phyloP scores from a whole-genome alignment of 2,888 invertebrate genomes.

The Oxytorus armatus region DNA sequence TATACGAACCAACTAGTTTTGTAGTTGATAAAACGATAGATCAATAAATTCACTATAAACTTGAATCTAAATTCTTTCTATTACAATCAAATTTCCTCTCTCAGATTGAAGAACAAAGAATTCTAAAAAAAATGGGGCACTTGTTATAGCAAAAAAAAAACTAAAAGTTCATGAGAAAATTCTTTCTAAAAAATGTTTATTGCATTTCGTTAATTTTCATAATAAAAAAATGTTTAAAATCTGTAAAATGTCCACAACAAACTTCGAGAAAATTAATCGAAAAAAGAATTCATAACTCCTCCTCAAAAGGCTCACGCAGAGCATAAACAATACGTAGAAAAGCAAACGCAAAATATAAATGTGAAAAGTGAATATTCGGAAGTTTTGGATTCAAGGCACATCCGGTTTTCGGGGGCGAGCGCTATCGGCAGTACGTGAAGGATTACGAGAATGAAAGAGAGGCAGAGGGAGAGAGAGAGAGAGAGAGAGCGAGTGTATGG shows the following conservation, averaged over 20 bases:
- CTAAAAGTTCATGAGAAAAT: no score
- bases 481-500: conserved; percentile 46
- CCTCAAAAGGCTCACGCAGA: no score
- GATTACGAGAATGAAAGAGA: conserved; percentile 13
- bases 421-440: conserved; percentile 40
- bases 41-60: not conserved
- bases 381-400: conserved; percentile 21
- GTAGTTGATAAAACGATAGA: conserved; percentile 15
- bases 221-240: no score
- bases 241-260: no score
- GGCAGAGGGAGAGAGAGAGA: conserved; percentile 9
- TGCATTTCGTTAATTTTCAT: not conserved
- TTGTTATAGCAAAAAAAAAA: no score
- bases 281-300: no score
- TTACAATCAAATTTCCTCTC: no score
- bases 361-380: conserved; percentile 13
- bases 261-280: no score
- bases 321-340: not conserved
- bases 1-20: conserved; percentile 44
- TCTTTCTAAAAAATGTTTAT: not conserved
- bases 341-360: not conserved
- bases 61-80: not conserved
- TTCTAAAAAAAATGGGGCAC: no score
- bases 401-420: conserved; percentile 26
- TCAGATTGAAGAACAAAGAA: no score